Base-by-base conservation (phyloP, 2,797 vertebrate species). In the Lepidocolaptes lacrymiger region DNA sequence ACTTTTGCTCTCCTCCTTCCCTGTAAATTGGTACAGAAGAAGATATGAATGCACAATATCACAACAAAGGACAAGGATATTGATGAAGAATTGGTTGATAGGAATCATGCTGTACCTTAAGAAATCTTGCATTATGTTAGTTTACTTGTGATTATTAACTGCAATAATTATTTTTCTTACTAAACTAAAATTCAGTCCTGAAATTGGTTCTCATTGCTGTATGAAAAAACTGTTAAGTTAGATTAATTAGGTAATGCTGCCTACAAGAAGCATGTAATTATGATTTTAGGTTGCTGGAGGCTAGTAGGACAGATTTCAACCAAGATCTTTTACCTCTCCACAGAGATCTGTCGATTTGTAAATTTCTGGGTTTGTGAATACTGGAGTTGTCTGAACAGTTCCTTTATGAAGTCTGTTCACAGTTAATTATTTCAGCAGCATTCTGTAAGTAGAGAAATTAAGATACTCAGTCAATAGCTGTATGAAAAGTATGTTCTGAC, bases 251-350 rank as follows among this genome's bases (percentile, higher is more conserved):
- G 6, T 63, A 51, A 77, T n/a, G 1, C 67, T 83, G 49, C 49
- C 18, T 74, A 68, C 22, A 88, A 52, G 27, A 59, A 77, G 10
- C 9, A 82, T 75, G 52, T 64, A 51, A 51, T 80, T 52, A 68
- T 62, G 13, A 36, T 96, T 96, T 61, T 85, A 98, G 98, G 91
- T 97, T 88, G 24, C 97, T 44, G 96, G 98, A 81, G 92, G 87
- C 21, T 97, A 98, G 49, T 98, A 98, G 98, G 97, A 97, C 91
- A 98, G 95, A 95, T 98, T 96, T 91, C 98, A 98, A 69, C 97
- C 95, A 76, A 97, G 97, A 88, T 69, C 54, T 14, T 97, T 98
- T 94, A 92, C 68, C 23, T 95, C 88, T n/a, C 94, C 95, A 12
- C 88, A 59, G 68, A 98, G 96, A 85, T 97, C 97, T 54, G 59